These are phyloP conservation scores for Myopa testacea DNA, from an alignment of 2,888 invertebrate genomes.

Conservation along the genomic window DNA sequence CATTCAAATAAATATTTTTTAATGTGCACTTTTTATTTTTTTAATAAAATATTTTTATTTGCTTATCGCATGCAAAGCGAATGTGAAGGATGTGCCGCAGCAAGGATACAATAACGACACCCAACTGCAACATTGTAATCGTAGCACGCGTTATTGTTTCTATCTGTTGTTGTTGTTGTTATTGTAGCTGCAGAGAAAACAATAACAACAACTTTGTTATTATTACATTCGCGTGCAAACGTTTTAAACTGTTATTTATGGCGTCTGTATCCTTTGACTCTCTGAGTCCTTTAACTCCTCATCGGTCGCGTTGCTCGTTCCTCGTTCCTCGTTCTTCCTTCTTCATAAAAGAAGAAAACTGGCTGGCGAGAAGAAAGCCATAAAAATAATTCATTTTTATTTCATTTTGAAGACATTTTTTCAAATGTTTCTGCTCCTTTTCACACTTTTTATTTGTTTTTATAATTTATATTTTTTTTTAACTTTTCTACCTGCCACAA, in stretches of 20 bases:
- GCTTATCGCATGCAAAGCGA: constrained; percentile 27
- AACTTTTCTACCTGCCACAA: constrained; percentile 5
- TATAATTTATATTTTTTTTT: background rate
- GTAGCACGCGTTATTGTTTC: constrained; percentile 7
- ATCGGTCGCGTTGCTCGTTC: background rate
- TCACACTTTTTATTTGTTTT: background rate
- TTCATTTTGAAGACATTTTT: background rate
- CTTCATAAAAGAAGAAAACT: background rate
- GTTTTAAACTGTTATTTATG: constrained; percentile 47
- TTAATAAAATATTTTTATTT: constrained; percentile 26
- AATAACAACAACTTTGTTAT: constrained; percentile 36
- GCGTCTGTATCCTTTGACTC: constrained; percentile 42
- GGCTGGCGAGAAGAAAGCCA: background rate
- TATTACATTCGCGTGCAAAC: constrained; percentile 47
- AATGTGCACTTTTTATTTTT: constrained; percentile 15
- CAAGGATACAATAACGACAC: constrained; percentile 7
- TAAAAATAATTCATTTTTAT: constrained; percentile 7
- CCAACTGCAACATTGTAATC: constrained; percentile 18
- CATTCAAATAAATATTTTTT: constrained; percentile 35
- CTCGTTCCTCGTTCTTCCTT: background rate
- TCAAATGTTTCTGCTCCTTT: background rate
- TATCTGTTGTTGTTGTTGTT: background rate
- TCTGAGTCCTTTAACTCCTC: constrained; percentile 16
- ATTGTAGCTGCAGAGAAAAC: constrained; percentile 23
- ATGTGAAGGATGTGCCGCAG: background rate